Evolutionary conservation across 2,888 invertebrate genomes (phyloP), one percentile per base, ranked within the genome.

Genomic region (Rhabditophanes sp.): DNA sequence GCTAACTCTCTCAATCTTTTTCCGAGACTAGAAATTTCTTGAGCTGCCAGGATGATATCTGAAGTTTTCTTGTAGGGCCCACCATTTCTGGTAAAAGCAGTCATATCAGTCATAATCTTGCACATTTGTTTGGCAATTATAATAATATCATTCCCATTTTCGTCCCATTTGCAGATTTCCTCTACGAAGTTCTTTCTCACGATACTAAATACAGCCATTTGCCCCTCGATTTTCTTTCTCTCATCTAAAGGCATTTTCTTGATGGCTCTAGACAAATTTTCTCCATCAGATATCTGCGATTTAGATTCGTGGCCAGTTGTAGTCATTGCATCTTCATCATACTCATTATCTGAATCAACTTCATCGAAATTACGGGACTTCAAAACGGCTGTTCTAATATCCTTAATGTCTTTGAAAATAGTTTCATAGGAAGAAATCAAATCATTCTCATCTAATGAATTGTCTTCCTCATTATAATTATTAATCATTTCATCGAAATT

Each of bases 81-180:
- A 40, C 88, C 80, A n/a, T 96, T 96, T 61, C 85, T 80, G 67
- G 22, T 23, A 19, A 96, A 96, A 69, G 96, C 96, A 2, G 93
- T 96, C 96, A 96, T 96, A 71, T 96, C 93, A 78, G 93, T 81
- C 93, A 99, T 96, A 55, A 96, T 96, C 82, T 93, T 88, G 68
- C 93, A 93, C 96, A 96, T 96, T 66, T 93, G 87, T 65, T 96
- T 96, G 20, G 96, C 93, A 31, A 96, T 73, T 56, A 90, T 87
- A 65, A 96, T 90, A 58, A 96, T 90, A 50, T 73, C 72, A 50
- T 73, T 73, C 35, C 70, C 71, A 33, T 67, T 66, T 42, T 72
- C 71, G 64, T 96, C 96, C 96, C 96, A 99, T 71, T 93, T 93
- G 41, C 88, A 88, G 7, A 96, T 93, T 70, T 99, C 96, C 43